Evolutionary conservation across 2,888 invertebrate genomes (phyloP), one percentile per base, ranked within the genome.

Genomic region (Synergus japonicus): DNA sequence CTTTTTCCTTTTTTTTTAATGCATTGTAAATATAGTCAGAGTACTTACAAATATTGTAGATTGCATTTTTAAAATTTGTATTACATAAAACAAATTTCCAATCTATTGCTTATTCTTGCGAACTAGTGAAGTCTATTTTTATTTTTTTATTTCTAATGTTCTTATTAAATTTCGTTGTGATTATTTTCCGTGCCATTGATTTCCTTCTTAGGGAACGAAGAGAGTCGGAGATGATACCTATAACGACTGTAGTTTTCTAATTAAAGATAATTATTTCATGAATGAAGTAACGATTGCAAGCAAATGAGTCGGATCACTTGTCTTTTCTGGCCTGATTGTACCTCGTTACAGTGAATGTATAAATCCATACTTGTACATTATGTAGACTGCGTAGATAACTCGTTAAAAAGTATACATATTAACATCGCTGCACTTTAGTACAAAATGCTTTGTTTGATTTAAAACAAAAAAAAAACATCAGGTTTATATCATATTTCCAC

Each of bases 361-460:
- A 86, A 87, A 90, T 86, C 83, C 85, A 86, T 85, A 88, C 83
- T 83, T 89, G 88, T 89, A 87, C 85, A 88, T 88, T 86, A 85
- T 86, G 89, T 90, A 90, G 88, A 88, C 87, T 89, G 85, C 87
- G 82, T 91, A 90, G 88, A 83, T 88, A 89, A 90, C 88, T 89
- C 86, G 88, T 88, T 88, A 82, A 87, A 85, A 85, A 78, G 79
- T 87, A 86, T 29, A 3, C 29, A 29, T 84, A 87, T 88, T 87
- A 89, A 90, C 90, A 89, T 90, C 89, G 90, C 89, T 90, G 91
- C 91, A 91, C 91, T 91, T 91, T 91, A 91, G 91, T 91, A 91
- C 91, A 91, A 91, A 90, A 89, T 85, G 88, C 90, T 91, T 90
- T 85, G 88, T 88, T 88, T 89, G 89, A 86, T 88, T 43, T 78